Evolutionary conservation across 2,888 invertebrate species (phyloP), one percentile per base, ranked within the genome.

Genomic region (Adela reaumurella): DNA sequence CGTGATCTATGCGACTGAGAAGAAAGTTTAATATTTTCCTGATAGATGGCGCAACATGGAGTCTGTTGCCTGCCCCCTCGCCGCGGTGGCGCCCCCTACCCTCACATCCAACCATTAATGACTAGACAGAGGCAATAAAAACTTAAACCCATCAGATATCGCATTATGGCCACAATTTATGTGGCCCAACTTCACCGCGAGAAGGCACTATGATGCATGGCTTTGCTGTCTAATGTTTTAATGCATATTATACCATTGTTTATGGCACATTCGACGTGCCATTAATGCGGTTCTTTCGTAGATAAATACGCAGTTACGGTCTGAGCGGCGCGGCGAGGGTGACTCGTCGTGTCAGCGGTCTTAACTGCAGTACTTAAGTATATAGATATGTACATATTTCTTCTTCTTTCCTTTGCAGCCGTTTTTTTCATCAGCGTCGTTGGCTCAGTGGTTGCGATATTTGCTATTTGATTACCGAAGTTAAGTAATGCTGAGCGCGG

Each of bases 91-190:
- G 5, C 5, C 24, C 35, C 35, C 14, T 14, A 8, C 35, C 35
- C 35, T 35, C 35, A 46, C 53, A 56, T 49, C 51, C 54, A 53
- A 48, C 54, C 56, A 56, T 50, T 60, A 62, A 62, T 61, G 59
- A 62, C 64, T 62, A 60, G 61, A 59, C 59, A 58, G 55, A 57
- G 50, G 64, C 62, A 66, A 67, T 70, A 70, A 70, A 68, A 70
- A 67, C 61, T 61, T 62, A 59, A 62, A 62, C 65, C 66, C 67
- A 64, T 69, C 68, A 68, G 63, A 57, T 53, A 52, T 58, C 56
- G 54, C 56, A 57, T 57, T 60, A 59, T 57, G 54, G 57, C 51
- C 51, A 49, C 54, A 57, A 61, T 62, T 62, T 62, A 62, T 61
- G 55, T 50, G 46, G 18, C 43, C 18, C 17, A 19, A 17, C 43